These are phyloP conservation scores for Yponomeuta plumbellus DNA, from an alignment of 2,888 invertebrate species.

Conservation along the genomic window DNA sequence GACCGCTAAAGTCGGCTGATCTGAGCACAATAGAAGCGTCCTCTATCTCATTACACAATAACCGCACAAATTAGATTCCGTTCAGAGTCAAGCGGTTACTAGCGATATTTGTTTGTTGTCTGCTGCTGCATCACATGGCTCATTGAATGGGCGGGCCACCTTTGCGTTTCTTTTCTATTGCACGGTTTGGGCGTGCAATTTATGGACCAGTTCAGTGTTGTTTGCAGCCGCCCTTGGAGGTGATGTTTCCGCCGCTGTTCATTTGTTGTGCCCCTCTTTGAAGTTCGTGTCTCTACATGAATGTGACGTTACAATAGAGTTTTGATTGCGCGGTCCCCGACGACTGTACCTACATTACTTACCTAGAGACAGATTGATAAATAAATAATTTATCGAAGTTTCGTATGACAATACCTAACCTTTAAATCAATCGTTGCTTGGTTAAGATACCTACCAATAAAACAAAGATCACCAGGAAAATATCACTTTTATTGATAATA, in stretches of 20 bases:
- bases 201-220: neutral
- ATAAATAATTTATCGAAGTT: no score
- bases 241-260: constrained; percentile 7
- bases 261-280: neutral
- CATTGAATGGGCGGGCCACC: constrained; percentile 63
- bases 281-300: neutral
- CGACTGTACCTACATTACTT: neutral
- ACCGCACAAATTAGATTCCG: constrained; percentile 75
- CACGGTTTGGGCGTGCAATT: constrained; percentile 25
- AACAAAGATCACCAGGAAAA: no score
- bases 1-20: constrained; percentile 64
- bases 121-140: constrained; percentile 61
- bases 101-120: constrained; percentile 67
- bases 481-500: no score
- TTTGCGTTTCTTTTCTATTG: constrained; percentile 49
- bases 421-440: no score
- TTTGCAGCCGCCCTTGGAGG: neutral
- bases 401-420: no score
- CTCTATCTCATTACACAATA: constrained; percentile 71
- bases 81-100: constrained; percentile 72
- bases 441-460: no score
- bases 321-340: neutral
- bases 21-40: constrained; percentile 48
- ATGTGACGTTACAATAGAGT: neutral
- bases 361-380: no score